These are phyloP conservation scores for Drosophila tristis DNA, from an alignment of 1,140 invertebrate genomes.

Conservation along the genomic window DNA sequence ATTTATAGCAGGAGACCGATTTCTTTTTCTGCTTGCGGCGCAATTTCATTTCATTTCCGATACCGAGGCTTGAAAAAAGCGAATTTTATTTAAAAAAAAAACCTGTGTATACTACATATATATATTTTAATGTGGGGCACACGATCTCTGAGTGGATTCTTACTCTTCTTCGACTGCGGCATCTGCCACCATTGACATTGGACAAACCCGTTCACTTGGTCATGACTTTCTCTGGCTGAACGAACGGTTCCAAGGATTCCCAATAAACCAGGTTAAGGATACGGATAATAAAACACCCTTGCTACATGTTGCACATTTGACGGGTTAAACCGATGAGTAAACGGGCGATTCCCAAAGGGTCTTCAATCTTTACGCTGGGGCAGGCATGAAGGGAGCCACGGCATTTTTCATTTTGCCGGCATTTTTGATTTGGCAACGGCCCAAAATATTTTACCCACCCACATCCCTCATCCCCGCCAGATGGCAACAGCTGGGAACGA, in stretches of 20 bases:
- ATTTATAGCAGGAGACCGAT: conserved; percentile 56
- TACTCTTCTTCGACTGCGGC: conserved; percentile 32
- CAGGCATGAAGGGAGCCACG: not conserved
- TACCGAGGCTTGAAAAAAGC: conserved; percentile 46
- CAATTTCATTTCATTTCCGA: conserved; percentile 69
- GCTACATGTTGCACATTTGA: conserved; percentile 1
- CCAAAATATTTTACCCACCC: conserved; percentile 49
- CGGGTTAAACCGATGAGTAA: too few species aligned
- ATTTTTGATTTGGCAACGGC: conserved; percentile 52
- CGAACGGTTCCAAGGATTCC: too few species aligned
- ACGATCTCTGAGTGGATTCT: conserved; percentile 22
- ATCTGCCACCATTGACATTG: conserved; percentile 68
- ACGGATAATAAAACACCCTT: conserved; percentile 9
- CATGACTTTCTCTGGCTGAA: conserved; percentile 35
- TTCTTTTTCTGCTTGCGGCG: conserved; percentile 49
- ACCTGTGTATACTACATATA: not conserved
- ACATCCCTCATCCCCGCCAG: not conserved
- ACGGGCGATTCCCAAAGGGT: conserved; percentile 18
- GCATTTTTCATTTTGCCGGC: conserved; percentile 23
- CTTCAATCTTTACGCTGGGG: not conserved
- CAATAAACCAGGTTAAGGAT: conserved; percentile 38
- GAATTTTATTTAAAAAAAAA: conserved; percentile 31
- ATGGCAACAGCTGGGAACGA: conserved; percentile 61
- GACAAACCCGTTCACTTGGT: conserved; percentile 39
- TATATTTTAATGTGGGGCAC: conserved; percentile 52